Evolutionary conservation across 2,888 invertebrate genomes (phyloP), one percentile per base, ranked within the genome.

Genomic region (Drosophila kokeensis): DNA sequence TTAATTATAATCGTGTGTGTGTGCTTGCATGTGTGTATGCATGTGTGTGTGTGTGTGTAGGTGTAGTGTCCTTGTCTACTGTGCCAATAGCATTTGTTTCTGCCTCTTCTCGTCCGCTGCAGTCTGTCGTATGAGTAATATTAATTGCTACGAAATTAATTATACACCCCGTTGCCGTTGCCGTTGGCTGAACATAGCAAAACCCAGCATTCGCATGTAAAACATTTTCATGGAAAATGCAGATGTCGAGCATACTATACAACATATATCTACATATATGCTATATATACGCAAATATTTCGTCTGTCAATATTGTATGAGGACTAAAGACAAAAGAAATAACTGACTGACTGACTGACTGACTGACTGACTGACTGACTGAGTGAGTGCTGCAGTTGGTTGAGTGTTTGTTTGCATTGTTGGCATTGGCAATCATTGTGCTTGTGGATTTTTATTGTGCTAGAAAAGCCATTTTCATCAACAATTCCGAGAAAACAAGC

Each of bases 141-240:
- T 76, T 76, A 86, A 84, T 89, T 77, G 75, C 70, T 60, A 40
- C 57, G 74, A 81, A 84, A 88, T 84, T 89, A 89, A 89, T 90
- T 80, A 90, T 80, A 89, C 80, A 84, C 81, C 70, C 68, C 75
- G 73, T 69, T 80, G 82, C 68, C 75, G 73, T 69, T 80, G 82
- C 69, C 73, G 42, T 57, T 65, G 52, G 60, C 34, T 49, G 53
- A 60, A 34, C 64, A 34, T 61, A 30, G 48, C 62, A 75, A 75
- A 60, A 8, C 64, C 48, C 50, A 64, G 60, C 48, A n/a, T 53
- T 18, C 49, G 32, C 34, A 50, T 18, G 70, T 45, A 50, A 38
- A 45, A 55, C 40, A 38, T 11, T 45, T 48, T 30, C 49, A 38
- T 57, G 60, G 57, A 62, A 42, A 54, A 50, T 38, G 24, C 27